A percentile compares a stretch with the other conserved stretches of the same genome.
These are phyloP conservation scores for Tubiluchus corallicola DNA, from an alignment of 2,888 invertebrate species.

Conservation along the genomic window DNA sequence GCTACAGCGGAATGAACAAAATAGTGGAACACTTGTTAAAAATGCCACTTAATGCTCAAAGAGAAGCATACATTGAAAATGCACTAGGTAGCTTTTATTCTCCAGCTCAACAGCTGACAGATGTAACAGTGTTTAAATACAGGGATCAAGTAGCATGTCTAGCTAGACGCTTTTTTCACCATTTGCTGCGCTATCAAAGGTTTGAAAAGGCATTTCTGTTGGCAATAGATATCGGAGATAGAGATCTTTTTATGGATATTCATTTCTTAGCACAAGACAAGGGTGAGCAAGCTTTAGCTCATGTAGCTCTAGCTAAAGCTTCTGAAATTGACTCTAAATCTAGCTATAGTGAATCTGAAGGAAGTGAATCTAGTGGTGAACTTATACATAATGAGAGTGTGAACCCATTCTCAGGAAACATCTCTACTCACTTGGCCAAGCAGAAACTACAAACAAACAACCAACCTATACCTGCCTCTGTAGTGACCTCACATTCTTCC, in stretches of 20 bases:
- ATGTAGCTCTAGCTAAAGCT: conserved; percentile 24
- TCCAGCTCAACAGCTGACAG: conserved; percentile 44
- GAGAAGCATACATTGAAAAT: conserved; percentile 48
- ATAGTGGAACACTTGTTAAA: conserved; percentile 47
- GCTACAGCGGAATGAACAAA: conserved; percentile 51
- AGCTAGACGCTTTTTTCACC: conserved; percentile 69
- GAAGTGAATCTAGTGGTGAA: no score
- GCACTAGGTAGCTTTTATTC: conserved; percentile 62
- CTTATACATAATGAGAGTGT: no score
- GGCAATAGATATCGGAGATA: conserved; percentile 63
- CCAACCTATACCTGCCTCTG: no score
- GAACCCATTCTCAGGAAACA: no score
- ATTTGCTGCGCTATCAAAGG: conserved; percentile 44
- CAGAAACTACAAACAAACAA: no score
- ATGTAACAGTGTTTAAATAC: conserved; percentile 48
- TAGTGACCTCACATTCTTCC: no score
- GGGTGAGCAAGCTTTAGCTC: conserved; percentile 25
- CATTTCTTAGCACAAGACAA: conserved; percentile 26
- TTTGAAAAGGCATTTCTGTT: conserved; percentile 59
- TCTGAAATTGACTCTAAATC: conserved; percentile 19
- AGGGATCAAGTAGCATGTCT: conserved; percentile 54
- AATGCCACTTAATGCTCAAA: conserved; percentile 36
- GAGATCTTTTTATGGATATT: conserved; percentile 58
- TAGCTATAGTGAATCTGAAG: no score
- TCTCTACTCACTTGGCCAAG: no score